Evolutionary conservation across 2,797 vertebrate species (phyloP), one percentile per base, ranked within the genome.

Genomic region (Darevskia nairensis): DNA sequence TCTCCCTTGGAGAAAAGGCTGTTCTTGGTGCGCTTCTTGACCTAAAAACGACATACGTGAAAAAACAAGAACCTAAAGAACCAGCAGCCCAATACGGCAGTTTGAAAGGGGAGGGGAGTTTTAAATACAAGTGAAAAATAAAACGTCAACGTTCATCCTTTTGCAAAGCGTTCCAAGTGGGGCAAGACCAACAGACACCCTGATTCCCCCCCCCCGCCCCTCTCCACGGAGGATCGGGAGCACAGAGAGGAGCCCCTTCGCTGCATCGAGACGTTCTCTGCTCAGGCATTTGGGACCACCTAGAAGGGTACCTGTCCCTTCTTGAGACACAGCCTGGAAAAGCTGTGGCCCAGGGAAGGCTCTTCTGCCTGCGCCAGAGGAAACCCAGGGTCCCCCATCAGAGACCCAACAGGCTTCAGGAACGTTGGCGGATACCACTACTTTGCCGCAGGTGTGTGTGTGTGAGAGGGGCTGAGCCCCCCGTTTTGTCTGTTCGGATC

Each of bases 241-340:
- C 80, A 83, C 0, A 0, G 6, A 0, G 39, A 86, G 41, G 35
- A 2, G 0, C 8, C 27, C 50, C 1, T 8, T 2, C 29, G 75
- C 23, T 0, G 1, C 4, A 82, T 69, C 17, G 46, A 11, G 1
- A 15, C 3, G 4, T 6, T 46, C 1, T 25, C 75, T 9, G 11
- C 76, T 21, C 39, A 6, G 8, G 11, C 59, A 25, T 75, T 4
- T 23, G 32, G 23, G 72, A 39, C 77, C 66, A 2, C 2, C 5
- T 2, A 23, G 68, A 41, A 80, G 64, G 68, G 89, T 71, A 25
- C 46, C 68, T 23, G 71, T 0, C 88, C 77, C 66, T 88, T 86
- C 87, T 44, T 2, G 0, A 44, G 1, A 6, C 3, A 2, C 8
- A 17, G 50, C 50, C 69, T 0, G 0, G 25, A 72, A 11, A 25